These are phyloP conservation scores for Gallinago undulata DNA, from an alignment of 2,113 vertebrate genomes.

Conservation along the genomic window DNA sequence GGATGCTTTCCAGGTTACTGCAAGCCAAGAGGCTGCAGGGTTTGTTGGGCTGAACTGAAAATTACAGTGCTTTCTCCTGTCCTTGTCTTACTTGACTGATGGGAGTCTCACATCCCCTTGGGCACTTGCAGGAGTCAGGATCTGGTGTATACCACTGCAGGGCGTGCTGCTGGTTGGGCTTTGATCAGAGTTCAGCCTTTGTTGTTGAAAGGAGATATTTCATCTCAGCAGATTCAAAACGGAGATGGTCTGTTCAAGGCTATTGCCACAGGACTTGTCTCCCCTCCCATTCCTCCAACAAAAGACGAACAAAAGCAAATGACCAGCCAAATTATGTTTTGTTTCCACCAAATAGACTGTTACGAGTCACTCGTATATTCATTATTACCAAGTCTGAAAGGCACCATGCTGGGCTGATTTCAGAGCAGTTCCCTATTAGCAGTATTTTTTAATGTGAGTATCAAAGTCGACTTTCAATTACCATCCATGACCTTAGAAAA, in stretches of 20 bases:
- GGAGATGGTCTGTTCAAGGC: slow-evolving; percentile 26
- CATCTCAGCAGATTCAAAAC: slow-evolving; percentile 41
- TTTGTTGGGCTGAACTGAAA: slow-evolving; percentile 34
- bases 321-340: slow-evolving; percentile 31
- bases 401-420: slow-evolving; percentile 20
- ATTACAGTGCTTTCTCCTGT: slow-evolving; percentile 12
- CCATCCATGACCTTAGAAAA: neutral
- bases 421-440: slow-evolving; percentile 20
- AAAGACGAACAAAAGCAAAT: slow-evolving; percentile 36
- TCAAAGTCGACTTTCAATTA: slow-evolving; percentile 26
- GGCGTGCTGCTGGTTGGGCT: slow-evolving; percentile 11
- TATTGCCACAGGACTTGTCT: slow-evolving; percentile 40
- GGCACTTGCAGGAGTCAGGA: neutral
- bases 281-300: neutral
- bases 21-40: slow-evolving; percentile 34
- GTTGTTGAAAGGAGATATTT: slow-evolving; percentile 66
- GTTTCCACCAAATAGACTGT: neutral
- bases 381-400: slow-evolving; percentile 27
- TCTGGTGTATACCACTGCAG: slow-evolving; percentile 22
- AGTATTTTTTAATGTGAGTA: slow-evolving; percentile 13
- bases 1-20: slow-evolving; percentile 37
- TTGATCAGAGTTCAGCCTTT: slow-evolving; percentile 60
- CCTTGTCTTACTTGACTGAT: slow-evolving; percentile 36
- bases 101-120: neutral
- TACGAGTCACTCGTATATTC: neutral